These are phyloP conservation scores for Carapus acus DNA, from an alignment of 2,797 vertebrate species.

Conservation along the genomic window DNA sequence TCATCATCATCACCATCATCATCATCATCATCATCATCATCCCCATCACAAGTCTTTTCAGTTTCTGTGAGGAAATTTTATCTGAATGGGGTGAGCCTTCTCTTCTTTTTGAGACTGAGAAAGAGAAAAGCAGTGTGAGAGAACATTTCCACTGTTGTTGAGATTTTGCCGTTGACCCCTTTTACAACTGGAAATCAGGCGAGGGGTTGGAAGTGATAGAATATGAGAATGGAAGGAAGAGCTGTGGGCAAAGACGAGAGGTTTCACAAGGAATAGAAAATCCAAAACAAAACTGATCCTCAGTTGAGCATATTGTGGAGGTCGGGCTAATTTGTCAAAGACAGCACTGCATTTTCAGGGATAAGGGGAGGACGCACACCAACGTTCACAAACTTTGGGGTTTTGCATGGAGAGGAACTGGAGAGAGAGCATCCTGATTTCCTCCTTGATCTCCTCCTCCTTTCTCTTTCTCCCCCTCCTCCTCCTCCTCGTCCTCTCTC, in stretches of 20 bases:
- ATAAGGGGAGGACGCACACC: slow-evolving; percentile 28
- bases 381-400: slow-evolving; percentile 51
- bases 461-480: too few relatives aligned
- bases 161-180: slow-evolving; percentile 5
- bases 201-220: too few relatives aligned
- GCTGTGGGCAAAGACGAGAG: slow-evolving; percentile 34
- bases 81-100: not conserved
- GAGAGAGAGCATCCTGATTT: slow-evolving; percentile 59
- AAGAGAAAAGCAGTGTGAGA: not conserved
- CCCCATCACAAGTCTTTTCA: too few relatives aligned
- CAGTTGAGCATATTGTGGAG: slow-evolving; percentile 40
- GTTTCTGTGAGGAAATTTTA: too few relatives aligned
- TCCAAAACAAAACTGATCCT: slow-evolving; percentile 45
- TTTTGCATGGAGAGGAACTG: slow-evolving; percentile 46
- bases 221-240: slow-evolving; percentile 2
- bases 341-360: slow-evolving; percentile 36
- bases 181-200: slow-evolving; percentile 29
- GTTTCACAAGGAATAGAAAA: slow-evolving; percentile 44
- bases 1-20: too few relatives aligned
- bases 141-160: slow-evolving; percentile 3
- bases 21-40: too few relatives aligned
- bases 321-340: slow-evolving; percentile 52
- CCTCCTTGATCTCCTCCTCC: slow-evolving; percentile 62
- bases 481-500: too few relatives aligned
- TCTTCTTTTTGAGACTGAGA: not conserved